Conservation (phyloP, 2,113 vertebrate genomes). For the Myiagra hebetior region DNA sequence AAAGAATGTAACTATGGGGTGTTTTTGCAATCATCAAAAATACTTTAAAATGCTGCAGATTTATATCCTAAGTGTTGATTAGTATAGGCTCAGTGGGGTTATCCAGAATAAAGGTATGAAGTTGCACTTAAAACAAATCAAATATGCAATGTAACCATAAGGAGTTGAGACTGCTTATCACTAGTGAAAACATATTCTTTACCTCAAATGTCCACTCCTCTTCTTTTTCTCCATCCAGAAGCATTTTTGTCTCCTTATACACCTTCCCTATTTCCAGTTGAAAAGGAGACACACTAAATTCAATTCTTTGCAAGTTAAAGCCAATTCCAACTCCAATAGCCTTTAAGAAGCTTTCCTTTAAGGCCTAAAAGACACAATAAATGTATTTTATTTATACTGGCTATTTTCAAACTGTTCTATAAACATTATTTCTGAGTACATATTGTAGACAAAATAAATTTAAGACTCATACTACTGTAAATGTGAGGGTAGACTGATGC, state of each 20-base stretch:
- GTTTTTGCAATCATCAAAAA: neutral
- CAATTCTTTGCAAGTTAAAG: conserved; percentile 90
- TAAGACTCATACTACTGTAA: neutral
- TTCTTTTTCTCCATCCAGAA: conserved; percentile 84
- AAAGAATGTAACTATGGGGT: neutral
- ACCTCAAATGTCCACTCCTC: conserved; percentile 82
- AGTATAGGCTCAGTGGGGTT: neutral
- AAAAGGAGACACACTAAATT: conserved; percentile 85
- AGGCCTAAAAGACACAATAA: conserved; percentile 72
- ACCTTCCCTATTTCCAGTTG: conserved; percentile 74
- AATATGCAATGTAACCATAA: neutral
- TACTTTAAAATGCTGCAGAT: neutral
- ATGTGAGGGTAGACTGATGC: neutral
- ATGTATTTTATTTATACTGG: neutral
- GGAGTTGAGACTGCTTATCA: neutral
- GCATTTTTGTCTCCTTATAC: conserved; percentile 84
- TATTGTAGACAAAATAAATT: neutral
- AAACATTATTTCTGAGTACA: neutral
- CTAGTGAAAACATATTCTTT: neutral
- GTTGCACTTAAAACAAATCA: neutral
- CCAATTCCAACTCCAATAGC: conserved; percentile 90
- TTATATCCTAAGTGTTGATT: neutral
- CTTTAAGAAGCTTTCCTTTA: conserved; percentile 98
- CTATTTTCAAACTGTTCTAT: neutral
- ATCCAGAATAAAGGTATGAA: neutral